These are phyloP conservation scores for Chelonia mydas DNA, from an alignment of 2,797 vertebrate genomes.

Conservation along the genomic window DNA sequence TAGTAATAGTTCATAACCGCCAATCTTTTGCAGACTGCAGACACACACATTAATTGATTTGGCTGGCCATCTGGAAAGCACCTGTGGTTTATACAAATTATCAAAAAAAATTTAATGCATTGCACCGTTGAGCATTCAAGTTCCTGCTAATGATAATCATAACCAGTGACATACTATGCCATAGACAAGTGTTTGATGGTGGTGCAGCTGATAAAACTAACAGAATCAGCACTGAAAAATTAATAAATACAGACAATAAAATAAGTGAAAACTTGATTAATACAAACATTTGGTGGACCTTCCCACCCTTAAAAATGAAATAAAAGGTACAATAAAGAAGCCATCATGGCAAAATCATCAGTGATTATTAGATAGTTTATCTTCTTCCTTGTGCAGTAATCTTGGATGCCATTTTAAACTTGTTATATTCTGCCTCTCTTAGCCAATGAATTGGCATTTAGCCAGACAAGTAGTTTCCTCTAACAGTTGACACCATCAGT, in stretches of 20 bases:
- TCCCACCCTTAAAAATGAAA: background rate
- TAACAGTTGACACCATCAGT: background rate
- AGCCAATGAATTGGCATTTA: background rate
- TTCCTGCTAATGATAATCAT: background rate
- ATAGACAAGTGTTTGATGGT: conserved; percentile 13
- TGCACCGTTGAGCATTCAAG: background rate
- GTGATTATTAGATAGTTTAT: fast-evolving
- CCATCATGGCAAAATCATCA: background rate
- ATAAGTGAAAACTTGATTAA: fast-evolving
- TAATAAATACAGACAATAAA: background rate
- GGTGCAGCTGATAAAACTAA: background rate
- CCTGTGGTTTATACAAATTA: background rate
- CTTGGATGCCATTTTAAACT: background rate
- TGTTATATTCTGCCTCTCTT: background rate
- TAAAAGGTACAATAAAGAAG: background rate
- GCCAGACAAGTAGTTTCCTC: background rate
- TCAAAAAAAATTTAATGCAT: background rate
- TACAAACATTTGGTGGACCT: background rate
- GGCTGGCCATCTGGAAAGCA: background rate
- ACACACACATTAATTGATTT: fast-evolving
- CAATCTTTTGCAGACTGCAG: background rate
- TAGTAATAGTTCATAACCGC: fast-evolving
- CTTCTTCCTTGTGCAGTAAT: background rate
- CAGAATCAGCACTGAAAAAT: background rate
- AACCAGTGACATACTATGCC: background rate